Percentiles rank a stretch among this genome's conserved stretches.
These are phyloP conservation scores for Aphidius ervi DNA, from an alignment of 1,140 invertebrate species.

Conservation along the genomic window DNA sequence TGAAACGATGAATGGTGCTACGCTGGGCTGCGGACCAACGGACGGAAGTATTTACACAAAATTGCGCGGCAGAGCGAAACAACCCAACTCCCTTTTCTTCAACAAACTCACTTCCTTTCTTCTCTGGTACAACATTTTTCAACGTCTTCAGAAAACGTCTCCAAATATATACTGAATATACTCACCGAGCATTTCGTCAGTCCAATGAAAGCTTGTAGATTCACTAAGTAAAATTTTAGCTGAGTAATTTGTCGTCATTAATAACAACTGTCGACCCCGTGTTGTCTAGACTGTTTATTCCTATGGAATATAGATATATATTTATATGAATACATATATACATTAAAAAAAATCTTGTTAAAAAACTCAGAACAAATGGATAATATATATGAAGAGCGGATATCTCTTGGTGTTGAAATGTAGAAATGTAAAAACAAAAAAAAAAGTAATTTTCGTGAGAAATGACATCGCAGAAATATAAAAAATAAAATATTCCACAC, in stretches of 20 bases:
- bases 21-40: background rate
- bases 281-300: constrained; percentile 4
- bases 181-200: too few species aligned
- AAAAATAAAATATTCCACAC: too few species aligned
- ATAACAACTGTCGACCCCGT: constrained; percentile 31
- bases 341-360: too few species aligned
- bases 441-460: constrained; percentile 34
- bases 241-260: constrained; percentile 44
- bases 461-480: constrained; percentile 39
- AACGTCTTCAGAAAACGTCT: too few species aligned
- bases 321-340: too few species aligned
- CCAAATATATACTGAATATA: too few species aligned
- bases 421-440: constrained; percentile 7
- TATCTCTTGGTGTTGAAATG: background rate
- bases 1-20: constrained; percentile 34
- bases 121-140: background rate
- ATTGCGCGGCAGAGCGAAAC: constrained; percentile 15
- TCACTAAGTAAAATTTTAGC: constrained; percentile 27
- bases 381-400: background rate
- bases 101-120: background rate
- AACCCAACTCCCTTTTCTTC: background rate
- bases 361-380: constrained; percentile 2
- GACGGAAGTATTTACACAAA: background rate
- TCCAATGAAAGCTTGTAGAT: constrained; percentile 14
- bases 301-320: background rate